phyloP scores from a whole-genome alignment of 1,140 invertebrate genomes.

The Thaumetopoea pityocampa region DNA sequence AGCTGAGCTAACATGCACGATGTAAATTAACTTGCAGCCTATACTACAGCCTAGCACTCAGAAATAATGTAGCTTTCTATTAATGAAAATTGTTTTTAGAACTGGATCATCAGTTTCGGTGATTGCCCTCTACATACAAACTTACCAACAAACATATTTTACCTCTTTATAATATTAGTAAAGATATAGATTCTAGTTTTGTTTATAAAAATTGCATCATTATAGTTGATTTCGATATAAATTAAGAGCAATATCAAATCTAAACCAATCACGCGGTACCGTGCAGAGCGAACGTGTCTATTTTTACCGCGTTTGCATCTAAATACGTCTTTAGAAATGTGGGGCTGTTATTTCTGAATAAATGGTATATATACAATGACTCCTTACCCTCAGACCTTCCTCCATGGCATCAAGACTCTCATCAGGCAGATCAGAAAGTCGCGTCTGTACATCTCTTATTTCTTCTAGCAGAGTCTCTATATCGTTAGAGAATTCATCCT shows the following conservation, averaged over 20 bases:
- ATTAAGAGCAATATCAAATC: background rate
- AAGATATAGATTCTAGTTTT: constrained; percentile 65
- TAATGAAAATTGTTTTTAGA: too few species aligned
- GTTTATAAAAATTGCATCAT: constrained; percentile 36
- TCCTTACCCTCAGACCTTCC: constrained; percentile 81
- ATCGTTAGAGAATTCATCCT: constrained; percentile 82
- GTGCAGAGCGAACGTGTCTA: constrained; percentile 7
- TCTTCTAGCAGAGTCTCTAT: constrained; percentile 80
- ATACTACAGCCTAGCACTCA: too few species aligned
- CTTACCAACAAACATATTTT: too few species aligned
- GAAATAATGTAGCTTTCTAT: too few species aligned
- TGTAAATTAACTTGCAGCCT: too few species aligned
- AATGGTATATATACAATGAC: constrained; percentile 41
- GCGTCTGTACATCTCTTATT: constrained; percentile 80
- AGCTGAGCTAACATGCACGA: too few species aligned
- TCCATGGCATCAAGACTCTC: constrained; percentile 83
- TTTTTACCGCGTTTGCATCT: constrained; percentile 1
- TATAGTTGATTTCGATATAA: constrained; percentile 8
- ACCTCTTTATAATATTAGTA: too few species aligned
- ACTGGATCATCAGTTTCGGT: too few species aligned
- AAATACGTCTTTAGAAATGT: constrained; percentile 19
- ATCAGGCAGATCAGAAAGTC: constrained; percentile 80
- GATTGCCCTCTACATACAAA: too few species aligned
- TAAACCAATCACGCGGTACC: constrained; percentile 7
- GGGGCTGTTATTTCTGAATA: constrained; percentile 25